Evolutionary conservation across 2,797 vertebrate species (phyloP).

Genomic region (Periophthalmus magnuspinnatus): DNA sequence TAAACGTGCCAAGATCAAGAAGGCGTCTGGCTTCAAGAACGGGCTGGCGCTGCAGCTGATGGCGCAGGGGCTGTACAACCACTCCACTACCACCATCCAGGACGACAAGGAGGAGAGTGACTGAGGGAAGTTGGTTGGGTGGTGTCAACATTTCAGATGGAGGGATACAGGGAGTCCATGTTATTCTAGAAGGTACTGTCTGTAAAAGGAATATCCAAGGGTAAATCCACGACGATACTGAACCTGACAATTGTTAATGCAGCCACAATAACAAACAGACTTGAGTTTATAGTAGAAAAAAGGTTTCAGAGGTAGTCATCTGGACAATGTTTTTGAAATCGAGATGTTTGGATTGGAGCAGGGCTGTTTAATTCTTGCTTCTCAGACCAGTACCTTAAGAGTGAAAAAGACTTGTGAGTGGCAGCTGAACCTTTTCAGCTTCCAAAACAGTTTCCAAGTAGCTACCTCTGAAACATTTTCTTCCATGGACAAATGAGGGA

Average conservation of each 20-base stretch:
- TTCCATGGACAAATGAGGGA: too few species aligned
- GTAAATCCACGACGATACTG: background rate
- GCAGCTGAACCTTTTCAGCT: too few species aligned
- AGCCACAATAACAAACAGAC: background rate
- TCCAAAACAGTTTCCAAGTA: too few species aligned
- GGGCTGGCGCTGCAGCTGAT: conserved; percentile 91
- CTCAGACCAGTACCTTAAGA: too few species aligned
- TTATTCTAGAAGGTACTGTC: background rate
- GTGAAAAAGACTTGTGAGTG: too few species aligned
- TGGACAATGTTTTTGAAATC: too few species aligned
- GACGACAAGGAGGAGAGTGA: conserved; percentile 90
- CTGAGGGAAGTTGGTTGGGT: conserved; percentile 23
- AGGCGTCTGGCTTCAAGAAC: conserved; percentile 89
- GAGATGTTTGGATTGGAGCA: too few species aligned
- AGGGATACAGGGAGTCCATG: background rate
- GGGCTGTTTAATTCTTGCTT: too few species aligned
- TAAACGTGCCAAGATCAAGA: conserved; percentile 95
- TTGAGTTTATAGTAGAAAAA: too few species aligned
- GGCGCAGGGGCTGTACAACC: conserved; percentile 96
- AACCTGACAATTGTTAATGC: background rate
- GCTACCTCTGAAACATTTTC: too few species aligned
- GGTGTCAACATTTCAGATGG: background rate
- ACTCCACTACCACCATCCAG: conserved; percentile 92
- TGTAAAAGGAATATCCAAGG: background rate
- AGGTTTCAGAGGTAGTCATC: too few species aligned